A percentile compares a stretch with the other conserved stretches of the same genome.
Evolutionary conservation across 2,888 invertebrate genomes (phyloP).

Genomic region (Drosophila borealis): DNA sequence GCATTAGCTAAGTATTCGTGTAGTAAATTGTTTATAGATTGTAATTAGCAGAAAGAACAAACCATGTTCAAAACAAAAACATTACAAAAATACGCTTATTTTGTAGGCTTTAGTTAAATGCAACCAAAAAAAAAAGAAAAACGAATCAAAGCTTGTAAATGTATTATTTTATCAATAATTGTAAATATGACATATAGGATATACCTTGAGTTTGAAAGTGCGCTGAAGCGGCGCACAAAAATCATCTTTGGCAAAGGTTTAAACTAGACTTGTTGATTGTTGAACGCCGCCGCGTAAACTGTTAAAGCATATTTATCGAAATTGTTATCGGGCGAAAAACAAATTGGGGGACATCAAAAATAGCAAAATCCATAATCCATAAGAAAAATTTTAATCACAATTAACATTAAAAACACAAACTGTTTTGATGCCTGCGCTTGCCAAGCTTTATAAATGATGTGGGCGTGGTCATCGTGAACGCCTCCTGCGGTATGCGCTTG

Average conservation of each 20-base stretch:
- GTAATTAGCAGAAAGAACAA: constrained; percentile 38
- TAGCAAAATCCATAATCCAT: constrained; percentile 6
- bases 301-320: constrained; percentile 40
- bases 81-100: constrained; percentile 20
- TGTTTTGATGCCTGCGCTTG: constrained; percentile 24
- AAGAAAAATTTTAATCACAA: constrained; percentile 28
- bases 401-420: constrained; percentile 49
- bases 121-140: constrained; percentile 47
- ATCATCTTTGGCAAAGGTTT: constrained; percentile 66
- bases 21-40: constrained; percentile 61
- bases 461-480: constrained; percentile 38
- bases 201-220: constrained; percentile 25
- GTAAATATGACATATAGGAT: constrained; percentile 20
- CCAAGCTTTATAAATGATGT: constrained; percentile 33
- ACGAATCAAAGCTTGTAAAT: constrained; percentile 34
- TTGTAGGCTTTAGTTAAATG: constrained; percentile 60
- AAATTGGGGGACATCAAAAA: constrained; percentile 9
- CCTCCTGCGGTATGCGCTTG: constrained; percentile 21
- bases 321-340: background rate
- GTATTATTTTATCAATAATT: constrained; percentile 1
- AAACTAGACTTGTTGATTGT: constrained; percentile 51
- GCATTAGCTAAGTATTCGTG: constrained; percentile 76
- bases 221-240: constrained; percentile 35
- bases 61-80: constrained; percentile 20
- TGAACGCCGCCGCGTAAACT: constrained; percentile 23